Evolutionary conservation across 2,888 invertebrate genomes (phyloP).

Genomic region (Lumbricus terrestris): DNA sequence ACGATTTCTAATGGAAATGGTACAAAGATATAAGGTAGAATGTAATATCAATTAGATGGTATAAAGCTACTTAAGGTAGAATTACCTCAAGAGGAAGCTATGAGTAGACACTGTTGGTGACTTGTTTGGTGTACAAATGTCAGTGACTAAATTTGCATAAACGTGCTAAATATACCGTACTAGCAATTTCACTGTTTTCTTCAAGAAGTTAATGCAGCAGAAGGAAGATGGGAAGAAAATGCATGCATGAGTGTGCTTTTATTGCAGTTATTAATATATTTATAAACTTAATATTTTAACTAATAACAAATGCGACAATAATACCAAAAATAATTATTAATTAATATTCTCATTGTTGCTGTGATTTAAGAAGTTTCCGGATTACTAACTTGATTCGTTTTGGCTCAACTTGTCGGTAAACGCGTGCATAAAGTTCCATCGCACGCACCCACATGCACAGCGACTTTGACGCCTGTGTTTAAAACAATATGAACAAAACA

Average conservation of each 20-base stretch:
- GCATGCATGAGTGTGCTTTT: neutral
- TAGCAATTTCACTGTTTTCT: neutral
- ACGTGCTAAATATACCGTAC: neutral
- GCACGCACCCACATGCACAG: constrained; percentile 91
- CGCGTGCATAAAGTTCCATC: constrained; percentile 83
- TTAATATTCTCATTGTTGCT: neutral
- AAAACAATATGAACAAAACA: neutral
- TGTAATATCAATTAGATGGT: neutral
- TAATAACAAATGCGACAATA: neutral
- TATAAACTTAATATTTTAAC: neutral
- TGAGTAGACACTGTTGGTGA: no score
- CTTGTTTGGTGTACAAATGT: no score
- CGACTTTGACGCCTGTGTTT: constrained; percentile 78
- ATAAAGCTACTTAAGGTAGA: no score
- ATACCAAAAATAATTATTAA: neutral
- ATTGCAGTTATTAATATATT: neutral
- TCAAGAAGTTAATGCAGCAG: neutral
- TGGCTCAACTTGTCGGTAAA: constrained; percentile 82
- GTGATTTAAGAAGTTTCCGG: neutral
- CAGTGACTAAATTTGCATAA: neutral
- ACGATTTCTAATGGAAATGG: no score
- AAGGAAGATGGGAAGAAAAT: neutral
- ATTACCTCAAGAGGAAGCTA: neutral
- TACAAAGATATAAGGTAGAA: no score
- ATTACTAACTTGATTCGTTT: constrained; percentile 74